Evolutionary conservation across 35 echinoderm and acorn worm genomes (phyloP).

Genomic region (Eucidaris tribuloides): DNA sequence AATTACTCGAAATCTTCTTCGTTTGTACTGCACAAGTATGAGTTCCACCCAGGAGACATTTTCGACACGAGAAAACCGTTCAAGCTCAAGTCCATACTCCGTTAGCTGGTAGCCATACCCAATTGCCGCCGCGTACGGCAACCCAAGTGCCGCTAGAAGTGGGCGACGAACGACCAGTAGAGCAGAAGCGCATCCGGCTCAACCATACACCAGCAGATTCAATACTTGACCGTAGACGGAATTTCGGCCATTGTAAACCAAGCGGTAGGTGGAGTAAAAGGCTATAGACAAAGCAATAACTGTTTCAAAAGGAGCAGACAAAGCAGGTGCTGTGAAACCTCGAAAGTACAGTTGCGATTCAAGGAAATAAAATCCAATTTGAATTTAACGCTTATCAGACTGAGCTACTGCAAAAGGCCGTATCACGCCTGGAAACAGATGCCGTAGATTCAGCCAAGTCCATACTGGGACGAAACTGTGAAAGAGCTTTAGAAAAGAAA

Average conservation of each 20-base stretch:
- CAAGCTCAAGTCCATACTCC: no score
- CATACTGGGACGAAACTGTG: neutral
- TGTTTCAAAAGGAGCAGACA: neutral
- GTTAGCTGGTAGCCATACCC: no score
- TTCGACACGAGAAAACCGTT: no score
- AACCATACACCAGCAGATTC: no score
- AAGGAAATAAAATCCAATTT: neutral
- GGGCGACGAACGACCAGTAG: no score
- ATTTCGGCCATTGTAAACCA: neutral
- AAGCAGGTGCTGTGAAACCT: neutral
- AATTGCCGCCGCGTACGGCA: no score
- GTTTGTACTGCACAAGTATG: no score
- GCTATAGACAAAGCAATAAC: neutral
- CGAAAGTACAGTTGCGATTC: neutral
- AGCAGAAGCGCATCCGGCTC: no score
- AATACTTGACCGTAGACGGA: neutral
- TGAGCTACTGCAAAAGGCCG: neutral
- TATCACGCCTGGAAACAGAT: neutral
- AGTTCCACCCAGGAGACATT: no score
- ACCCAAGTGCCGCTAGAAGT: no score
- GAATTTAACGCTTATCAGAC: neutral
- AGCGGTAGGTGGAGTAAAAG: constrained; percentile 7
- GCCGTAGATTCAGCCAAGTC: neutral
- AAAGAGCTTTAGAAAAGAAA: neutral
- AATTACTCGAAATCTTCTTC: no score